Evolutionary conservation across 2,888 invertebrate species (phyloP).

Genomic region (Drosophila monieri): DNA sequence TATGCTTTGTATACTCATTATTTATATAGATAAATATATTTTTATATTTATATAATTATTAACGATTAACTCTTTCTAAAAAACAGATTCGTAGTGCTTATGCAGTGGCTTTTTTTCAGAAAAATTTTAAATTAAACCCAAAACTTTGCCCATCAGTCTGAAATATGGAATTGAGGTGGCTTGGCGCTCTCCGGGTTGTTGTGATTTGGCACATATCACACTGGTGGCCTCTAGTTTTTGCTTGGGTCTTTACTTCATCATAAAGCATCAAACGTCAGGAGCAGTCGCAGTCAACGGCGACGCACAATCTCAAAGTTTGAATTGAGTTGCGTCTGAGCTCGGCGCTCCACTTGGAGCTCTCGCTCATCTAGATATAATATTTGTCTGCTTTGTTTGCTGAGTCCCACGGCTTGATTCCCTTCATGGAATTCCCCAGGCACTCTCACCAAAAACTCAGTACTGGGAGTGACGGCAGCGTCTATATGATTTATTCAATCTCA

Average conservation of each 20-base stretch:
- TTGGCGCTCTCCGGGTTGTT: slow-evolving; percentile 28
- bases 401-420: slow-evolving; percentile 18
- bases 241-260: slow-evolving; percentile 66
- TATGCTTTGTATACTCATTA: no score
- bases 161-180: slow-evolving; percentile 19
- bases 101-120: not conserved
- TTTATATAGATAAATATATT: no score
- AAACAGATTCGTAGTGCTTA: no score
- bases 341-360: slow-evolving; percentile 21
- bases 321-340: slow-evolving; percentile 65
- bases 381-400: slow-evolving; percentile 32
- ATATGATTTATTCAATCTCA: slow-evolving; percentile 23
- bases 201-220: slow-evolving; percentile 50
- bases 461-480: not conserved
- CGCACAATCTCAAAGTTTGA: slow-evolving; percentile 75
- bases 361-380: slow-evolving; percentile 1
- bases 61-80: no score
- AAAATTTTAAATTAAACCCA: slow-evolving; percentile 65
- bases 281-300: slow-evolving; percentile 55
- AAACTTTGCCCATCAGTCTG: slow-evolving; percentile 64
- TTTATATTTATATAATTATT: no score
- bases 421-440: slow-evolving; percentile 10
- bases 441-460: not conserved
- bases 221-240: slow-evolving; percentile 21
- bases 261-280: slow-evolving; percentile 57